Conservation (phyloP, 2,888 invertebrate species). For the Acronicta psi region DNA sequence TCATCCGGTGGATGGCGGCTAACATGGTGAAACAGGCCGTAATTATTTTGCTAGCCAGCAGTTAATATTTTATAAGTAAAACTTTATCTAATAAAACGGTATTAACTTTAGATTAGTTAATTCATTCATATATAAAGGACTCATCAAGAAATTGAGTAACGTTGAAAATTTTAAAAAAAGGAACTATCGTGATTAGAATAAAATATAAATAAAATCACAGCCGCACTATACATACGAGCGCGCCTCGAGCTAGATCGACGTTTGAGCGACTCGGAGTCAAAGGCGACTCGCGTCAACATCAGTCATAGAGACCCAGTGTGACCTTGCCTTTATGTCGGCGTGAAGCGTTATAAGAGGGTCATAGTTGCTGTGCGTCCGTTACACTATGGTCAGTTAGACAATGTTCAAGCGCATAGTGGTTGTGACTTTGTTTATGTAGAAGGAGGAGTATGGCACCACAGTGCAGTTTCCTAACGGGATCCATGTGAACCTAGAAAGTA, state of each 20-base stretch:
- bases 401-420: slow-evolving; percentile 31
- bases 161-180: too few species aligned
- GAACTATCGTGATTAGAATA: too few species aligned
- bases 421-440: slow-evolving; percentile 20
- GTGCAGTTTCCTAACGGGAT: background rate
- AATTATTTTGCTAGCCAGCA: background rate
- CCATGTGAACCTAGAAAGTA: background rate
- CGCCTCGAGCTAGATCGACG: slow-evolving; percentile 71
- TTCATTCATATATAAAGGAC: too few species aligned
- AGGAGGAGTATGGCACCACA: background rate
- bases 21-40: too few species aligned
- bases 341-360: slow-evolving; percentile 64
- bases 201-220: background rate
- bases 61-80: background rate
- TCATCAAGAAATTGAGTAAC: too few species aligned
- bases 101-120: too few species aligned
- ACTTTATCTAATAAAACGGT: too few species aligned
- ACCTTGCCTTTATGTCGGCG: slow-evolving; percentile 76
- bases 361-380: slow-evolving; percentile 55
- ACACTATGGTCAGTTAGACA: slow-evolving; percentile 55
- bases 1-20: too few species aligned
- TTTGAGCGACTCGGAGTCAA: slow-evolving; percentile 84
- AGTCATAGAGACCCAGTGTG: slow-evolving; percentile 76
- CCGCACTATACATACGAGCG: slow-evolving; percentile 71
- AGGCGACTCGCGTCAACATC: slow-evolving; percentile 85